A percentile compares a stretch with the other conserved stretches of the same genome.
Conservation (phyloP, 2,113 vertebrate genomes). For the Enhydra lutris region DNA sequence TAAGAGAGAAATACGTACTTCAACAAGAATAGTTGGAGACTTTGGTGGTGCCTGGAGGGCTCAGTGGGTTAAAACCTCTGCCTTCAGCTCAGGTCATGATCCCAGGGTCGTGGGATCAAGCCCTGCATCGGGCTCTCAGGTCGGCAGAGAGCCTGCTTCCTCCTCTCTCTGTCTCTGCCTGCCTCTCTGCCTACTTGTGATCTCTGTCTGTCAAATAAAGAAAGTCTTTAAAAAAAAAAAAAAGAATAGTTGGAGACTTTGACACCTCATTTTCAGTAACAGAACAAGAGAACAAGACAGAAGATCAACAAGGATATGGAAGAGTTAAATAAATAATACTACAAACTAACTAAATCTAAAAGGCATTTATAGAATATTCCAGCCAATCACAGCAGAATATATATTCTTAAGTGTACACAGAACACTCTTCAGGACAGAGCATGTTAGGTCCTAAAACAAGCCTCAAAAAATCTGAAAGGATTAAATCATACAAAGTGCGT, state of each 20-base stretch:
- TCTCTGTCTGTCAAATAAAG: no score
- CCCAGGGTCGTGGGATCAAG: no score
- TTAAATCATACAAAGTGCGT: neutral
- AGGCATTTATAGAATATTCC: neutral
- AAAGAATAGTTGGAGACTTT: neutral
- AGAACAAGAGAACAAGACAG: neutral
- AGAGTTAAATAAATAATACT: neutral
- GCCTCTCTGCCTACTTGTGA: no score
- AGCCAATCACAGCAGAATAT: neutral
- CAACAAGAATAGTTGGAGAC: neutral
- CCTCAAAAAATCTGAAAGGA: neutral
- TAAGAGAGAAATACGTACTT: neutral
- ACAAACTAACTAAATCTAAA: neutral
- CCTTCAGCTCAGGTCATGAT: no score
- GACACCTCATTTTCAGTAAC: neutral
- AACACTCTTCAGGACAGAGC: neutral
- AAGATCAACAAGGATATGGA: neutral
- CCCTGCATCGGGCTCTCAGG: no score
- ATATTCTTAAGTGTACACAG: neutral
- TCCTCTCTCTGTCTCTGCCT: no score
- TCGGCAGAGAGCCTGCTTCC: no score
- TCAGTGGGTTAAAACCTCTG: no score
- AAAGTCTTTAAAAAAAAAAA: no score
- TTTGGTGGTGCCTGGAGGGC: neutral
- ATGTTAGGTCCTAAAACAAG: neutral